Conservation (phyloP, 2,113 vertebrate genomes). For the Rynchops niger region DNA sequence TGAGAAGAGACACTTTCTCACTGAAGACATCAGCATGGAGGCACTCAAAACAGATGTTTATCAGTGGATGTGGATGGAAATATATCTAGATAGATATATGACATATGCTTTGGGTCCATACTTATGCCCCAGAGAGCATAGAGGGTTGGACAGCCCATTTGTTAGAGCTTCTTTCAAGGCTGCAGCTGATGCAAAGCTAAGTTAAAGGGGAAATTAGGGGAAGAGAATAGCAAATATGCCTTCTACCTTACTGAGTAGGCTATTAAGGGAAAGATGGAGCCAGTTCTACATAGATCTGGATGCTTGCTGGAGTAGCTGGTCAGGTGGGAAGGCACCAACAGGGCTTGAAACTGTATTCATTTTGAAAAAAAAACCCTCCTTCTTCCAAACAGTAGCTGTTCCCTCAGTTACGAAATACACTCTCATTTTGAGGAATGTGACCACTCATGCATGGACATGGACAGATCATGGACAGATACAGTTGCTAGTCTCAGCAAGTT, state of each 20-base stretch:
- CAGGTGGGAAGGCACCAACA: neutral
- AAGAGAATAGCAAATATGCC: neutral
- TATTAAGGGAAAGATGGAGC: neutral
- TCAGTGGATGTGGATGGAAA: neutral
- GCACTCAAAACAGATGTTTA: neutral
- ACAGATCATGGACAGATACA: neutral
- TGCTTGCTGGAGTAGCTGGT: neutral
- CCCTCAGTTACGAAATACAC: neutral
- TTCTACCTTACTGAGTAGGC: neutral
- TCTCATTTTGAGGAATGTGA: neutral
- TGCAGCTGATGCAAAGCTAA: neutral
- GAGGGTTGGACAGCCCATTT: neutral
- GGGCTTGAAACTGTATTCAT: neutral
- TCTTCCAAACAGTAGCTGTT: neutral
- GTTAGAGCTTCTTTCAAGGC: neutral
- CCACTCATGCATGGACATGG: neutral
- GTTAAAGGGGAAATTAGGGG: neutral
- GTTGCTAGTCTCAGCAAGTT: neutral
- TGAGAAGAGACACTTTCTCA: neutral
- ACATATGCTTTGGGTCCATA: neutral
- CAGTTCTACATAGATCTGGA: neutral
- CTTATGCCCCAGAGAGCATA: neutral
- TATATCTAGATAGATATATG: no score
- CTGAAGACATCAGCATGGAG: neutral
- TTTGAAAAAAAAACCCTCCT: neutral